A percentile compares a stretch with the other conserved stretches of the same genome.
Evolutionary conservation across 2,797 vertebrate species (phyloP).

Genomic region (Podarcis lilfordi): DNA sequence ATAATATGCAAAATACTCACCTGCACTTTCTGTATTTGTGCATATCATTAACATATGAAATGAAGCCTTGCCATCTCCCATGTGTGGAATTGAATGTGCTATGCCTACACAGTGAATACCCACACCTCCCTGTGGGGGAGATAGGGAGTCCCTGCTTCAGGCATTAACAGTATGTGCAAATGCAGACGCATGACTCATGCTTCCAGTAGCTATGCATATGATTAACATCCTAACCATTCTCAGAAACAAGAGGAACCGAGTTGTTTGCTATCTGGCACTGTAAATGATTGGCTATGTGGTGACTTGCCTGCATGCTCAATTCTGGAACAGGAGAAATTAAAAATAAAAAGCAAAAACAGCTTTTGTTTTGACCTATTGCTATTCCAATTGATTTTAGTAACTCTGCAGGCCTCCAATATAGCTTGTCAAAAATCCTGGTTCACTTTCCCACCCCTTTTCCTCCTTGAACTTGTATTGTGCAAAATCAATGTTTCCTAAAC

Average conservation of each 20-base stretch:
- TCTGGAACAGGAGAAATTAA: neutral
- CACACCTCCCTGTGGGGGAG: neutral
- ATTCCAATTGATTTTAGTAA: constrained; percentile 25
- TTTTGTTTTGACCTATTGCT: neutral
- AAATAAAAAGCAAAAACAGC: neutral
- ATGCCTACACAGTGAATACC: neutral
- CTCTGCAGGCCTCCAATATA: neutral
- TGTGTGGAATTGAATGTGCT: neutral
- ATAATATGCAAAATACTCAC: neutral
- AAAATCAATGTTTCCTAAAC: constrained; percentile 5
- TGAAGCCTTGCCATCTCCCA: neutral
- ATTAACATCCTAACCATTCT: neutral
- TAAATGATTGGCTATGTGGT: neutral
- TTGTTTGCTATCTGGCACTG: neutral
- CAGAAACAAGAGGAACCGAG: neutral
- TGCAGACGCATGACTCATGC: neutral
- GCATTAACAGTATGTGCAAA: neutral
- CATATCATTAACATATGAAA: neutral
- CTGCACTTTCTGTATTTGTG: neutral
- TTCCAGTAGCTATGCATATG: neutral
- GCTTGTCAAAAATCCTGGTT: constrained; percentile 2
- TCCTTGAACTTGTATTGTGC: neutral
- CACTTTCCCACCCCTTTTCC: neutral
- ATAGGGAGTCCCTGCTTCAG: neutral
- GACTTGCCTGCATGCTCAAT: neutral